Base-by-base conservation (phyloP, 2,113 vertebrate species). In the Rhinolophus sinicus region DNA sequence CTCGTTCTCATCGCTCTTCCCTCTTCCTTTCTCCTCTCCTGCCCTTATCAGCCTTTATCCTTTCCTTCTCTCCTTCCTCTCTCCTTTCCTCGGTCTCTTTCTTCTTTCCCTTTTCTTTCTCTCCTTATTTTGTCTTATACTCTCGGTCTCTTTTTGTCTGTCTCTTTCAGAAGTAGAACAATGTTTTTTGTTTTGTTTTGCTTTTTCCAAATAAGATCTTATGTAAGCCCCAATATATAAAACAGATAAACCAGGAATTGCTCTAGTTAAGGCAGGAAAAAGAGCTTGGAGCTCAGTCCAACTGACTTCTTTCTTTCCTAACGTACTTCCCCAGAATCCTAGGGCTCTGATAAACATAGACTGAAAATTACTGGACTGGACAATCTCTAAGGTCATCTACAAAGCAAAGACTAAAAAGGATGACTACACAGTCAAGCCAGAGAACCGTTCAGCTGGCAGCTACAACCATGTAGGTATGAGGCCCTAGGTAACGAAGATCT, bases 401-500 rank as follows among this genome's bases (percentile, higher is more conserved):
- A 75, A 91, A 92, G 72, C 10, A 44, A 86, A 90, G 24, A 80
- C 40, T 22, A 28, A 90, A 86, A 93, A 95, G 40, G 70, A 84
- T 21, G 18, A 26, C 50, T 40, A 78, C 73, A 86, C 8, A 58
- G 22, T 9, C 60, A 60, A 80, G 50, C 40, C 28, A 75, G 56
- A 84, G 19, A 60, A n/a, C 22, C 9, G 56, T 60, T 84, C 38
- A 26, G 15, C 19, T 22, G 38, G 81, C 24, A 64, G 70, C 54
- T 33, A 64, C 12, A 47, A 40, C 33, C 50, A 30, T 30, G 26
- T 13, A 47, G 82, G 40, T 15, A 30, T 6, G n/a, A 93, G 50
- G 40, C n/a, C 65, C 14, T 7, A 40, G 22, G 3, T 16, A 50
- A 75, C 38, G 62, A 87, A 92, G 80, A 14, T 83, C 33, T 81